These are phyloP conservation scores for Heliothis peltigera DNA, from an alignment of 2,888 invertebrate genomes.

Conservation along the genomic window DNA sequence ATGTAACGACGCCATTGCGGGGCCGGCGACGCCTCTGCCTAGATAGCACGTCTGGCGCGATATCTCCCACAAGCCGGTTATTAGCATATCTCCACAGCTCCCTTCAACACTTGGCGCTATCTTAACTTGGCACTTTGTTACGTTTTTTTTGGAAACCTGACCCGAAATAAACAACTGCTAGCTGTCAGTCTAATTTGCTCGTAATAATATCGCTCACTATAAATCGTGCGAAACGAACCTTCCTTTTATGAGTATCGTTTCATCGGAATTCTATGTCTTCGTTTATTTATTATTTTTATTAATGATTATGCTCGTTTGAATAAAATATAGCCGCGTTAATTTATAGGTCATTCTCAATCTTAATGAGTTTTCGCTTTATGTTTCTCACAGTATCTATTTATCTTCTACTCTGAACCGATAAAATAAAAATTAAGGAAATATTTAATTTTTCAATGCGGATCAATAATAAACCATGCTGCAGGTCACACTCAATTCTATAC, in stretches of 20 bases:
- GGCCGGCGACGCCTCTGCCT: constrained; percentile 56
- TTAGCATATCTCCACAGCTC: constrained; percentile 70
- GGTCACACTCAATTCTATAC: constrained; percentile 23
- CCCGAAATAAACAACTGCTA: constrained; percentile 35
- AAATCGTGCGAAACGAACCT: constrained; percentile 30
- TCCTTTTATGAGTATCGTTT: constrained; percentile 17
- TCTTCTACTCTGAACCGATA: constrained; percentile 27
- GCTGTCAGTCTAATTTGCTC: constrained; percentile 37
- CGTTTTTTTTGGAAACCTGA: constrained; percentile 11
- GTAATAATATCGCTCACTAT: constrained; percentile 18
- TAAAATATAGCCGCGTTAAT: constrained; percentile 49
- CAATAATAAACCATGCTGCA: constrained; percentile 42
- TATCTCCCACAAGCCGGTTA: constrained; percentile 67
- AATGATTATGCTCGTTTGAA: constrained; percentile 32
- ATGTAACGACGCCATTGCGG: constrained; percentile 68
- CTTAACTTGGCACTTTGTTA: constrained; percentile 35
- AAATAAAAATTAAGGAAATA: constrained; percentile 40
- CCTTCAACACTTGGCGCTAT: constrained; percentile 51
- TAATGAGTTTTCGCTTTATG: constrained; percentile 46
- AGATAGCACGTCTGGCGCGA: constrained; percentile 71
- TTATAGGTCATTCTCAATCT: constrained; percentile 53
- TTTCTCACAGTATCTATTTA: constrained; percentile 32
- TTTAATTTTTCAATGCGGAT: constrained; percentile 35
- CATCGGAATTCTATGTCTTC: constrained; percentile 44
- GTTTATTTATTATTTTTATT: constrained; percentile 27